Conservation (phyloP, 2,888 invertebrate genomes). For the Polydrusus tereticollis region DNA sequence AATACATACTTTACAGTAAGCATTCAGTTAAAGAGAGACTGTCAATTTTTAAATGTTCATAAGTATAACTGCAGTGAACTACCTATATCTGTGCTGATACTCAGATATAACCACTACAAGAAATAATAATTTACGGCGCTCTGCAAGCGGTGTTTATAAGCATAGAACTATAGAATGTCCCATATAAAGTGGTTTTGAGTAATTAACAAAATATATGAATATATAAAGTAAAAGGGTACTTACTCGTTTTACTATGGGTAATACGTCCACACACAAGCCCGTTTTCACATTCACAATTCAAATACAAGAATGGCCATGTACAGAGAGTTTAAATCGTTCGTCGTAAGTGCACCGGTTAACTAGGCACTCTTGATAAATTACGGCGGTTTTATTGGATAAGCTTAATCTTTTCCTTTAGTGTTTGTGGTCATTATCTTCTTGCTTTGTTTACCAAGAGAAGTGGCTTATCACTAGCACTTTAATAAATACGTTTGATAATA, state of each 20-base stretch:
- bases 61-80: no score
- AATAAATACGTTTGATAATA: not conserved
- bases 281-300: not conserved
- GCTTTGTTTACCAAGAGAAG: not conserved
- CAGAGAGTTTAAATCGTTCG: not conserved
- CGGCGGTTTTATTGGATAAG: not conserved
- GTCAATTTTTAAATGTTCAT: no score
- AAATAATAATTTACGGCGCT: no score
- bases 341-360: slow-evolving; percentile 8
- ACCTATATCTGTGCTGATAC: no score
- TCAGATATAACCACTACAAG: no score
- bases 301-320: not conserved
- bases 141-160: no score
- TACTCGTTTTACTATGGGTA: not conserved
- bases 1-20: no score
- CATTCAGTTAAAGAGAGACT: no score
- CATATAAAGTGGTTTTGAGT: no score
- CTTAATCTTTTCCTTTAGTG: slow-evolving; percentile 5
- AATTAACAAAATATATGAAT: no score
- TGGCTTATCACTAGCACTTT: not conserved
- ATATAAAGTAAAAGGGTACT: not conserved
- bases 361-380: slow-evolving; percentile 10
- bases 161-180: no score
- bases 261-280: not conserved
- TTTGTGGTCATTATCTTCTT: slow-evolving; percentile 12